Conservation (phyloP, 2,888 invertebrate genomes). For the Agrypnus murinus region DNA sequence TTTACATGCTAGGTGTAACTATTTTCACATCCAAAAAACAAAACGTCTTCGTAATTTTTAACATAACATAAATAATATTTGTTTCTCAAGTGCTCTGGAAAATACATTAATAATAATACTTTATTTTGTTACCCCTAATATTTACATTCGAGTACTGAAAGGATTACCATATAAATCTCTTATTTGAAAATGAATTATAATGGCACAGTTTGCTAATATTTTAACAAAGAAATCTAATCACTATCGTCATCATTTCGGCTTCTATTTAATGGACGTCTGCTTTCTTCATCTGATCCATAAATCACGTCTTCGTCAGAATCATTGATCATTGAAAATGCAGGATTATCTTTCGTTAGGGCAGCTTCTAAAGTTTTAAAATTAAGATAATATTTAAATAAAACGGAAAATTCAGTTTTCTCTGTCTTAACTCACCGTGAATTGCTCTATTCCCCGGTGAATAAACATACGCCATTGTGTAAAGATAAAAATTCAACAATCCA, state of each 20-base stretch:
- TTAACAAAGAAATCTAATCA: constrained; percentile 72
- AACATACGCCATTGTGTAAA: constrained; percentile 95
- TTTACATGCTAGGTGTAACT: no score
- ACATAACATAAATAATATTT: no score
- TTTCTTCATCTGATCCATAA: constrained; percentile 94
- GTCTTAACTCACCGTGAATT: constrained; percentile 83
- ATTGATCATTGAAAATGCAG: constrained; percentile 98
- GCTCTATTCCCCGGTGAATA: constrained; percentile 91
- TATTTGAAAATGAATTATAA: background rate
- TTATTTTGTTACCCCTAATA: background rate
- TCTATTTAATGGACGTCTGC: constrained; percentile 85
- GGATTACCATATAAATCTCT: constrained; percentile 2
- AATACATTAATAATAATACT: no score
- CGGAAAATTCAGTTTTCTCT: background rate
- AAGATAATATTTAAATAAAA: background rate
- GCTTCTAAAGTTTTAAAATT: constrained; percentile 81
- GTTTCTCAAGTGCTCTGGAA: constrained; percentile 8
- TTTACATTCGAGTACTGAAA: constrained; percentile 3
- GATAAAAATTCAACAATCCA: constrained; percentile 93
- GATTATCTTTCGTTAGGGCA: constrained; percentile 96
- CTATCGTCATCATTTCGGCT: constrained; percentile 82
- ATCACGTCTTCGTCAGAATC: constrained; percentile 98
- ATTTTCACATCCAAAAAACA: no score
- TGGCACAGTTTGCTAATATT: constrained; percentile 2
- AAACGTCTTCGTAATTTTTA: no score